Percentiles rank a stretch among this genome's conserved stretches.
phyloP scores from a whole-genome alignment of 64 coral and sea anemone genomes.

The Platygyra sinensis region DNA sequence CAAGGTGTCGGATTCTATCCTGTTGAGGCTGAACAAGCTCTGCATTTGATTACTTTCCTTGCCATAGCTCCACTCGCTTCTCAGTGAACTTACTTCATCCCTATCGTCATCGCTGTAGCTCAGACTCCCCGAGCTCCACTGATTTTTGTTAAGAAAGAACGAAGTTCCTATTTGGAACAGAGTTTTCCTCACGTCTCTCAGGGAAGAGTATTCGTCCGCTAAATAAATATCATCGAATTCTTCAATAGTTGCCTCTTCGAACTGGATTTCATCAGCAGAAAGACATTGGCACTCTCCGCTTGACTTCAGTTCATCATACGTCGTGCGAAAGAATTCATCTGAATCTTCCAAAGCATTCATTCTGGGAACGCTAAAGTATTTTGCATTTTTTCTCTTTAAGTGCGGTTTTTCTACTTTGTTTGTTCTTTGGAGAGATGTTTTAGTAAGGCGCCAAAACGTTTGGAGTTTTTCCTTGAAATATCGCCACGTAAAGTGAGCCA shows the following conservation, averaged over 20 bases:
- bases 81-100: neutral
- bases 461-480: neutral
- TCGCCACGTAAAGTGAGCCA: conserved; percentile 4
- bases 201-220: conserved; percentile 12
- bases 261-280: neutral
- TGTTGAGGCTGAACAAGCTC: neutral
- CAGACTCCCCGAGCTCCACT: conserved; percentile 7
- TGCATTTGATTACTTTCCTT: neutral
- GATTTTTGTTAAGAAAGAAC: neutral
- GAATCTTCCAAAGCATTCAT: neutral
- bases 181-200: neutral
- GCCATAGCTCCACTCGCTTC: neutral
- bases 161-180: neutral
- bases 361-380: neutral
- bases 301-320: neutral
- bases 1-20: neutral
- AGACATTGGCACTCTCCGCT: neutral
- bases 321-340: neutral
- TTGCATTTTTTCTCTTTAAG: neutral
- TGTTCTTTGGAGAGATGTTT: neutral
- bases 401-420: neutral
- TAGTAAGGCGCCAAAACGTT: neutral
- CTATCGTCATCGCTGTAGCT: neutral
- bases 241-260: neutral
- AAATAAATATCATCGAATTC: neutral